Evolutionary conservation across 2,888 invertebrate species (phyloP), one percentile per base, ranked within the genome.

Genomic region (Acronicta aceris): DNA sequence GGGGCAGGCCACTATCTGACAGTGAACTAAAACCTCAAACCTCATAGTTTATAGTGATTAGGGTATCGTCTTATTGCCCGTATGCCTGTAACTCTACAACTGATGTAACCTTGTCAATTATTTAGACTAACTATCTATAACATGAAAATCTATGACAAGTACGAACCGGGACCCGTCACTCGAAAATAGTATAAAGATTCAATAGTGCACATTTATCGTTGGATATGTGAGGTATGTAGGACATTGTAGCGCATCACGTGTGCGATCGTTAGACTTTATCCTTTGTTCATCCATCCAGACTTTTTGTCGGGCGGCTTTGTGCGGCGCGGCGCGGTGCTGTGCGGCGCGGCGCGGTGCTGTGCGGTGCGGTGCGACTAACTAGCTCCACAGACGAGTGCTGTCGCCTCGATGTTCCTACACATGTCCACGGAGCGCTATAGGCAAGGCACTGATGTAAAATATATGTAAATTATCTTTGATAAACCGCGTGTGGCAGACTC

Each of bases 211-310:
- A 30, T 27, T 40, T 2, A 1, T 6, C n/a, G 5, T n/a, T n/a
- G 6, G 7, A 7, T 43, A n/a, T 17, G 16, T 27, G 8, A 9
- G 9, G 41, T 47, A 10, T 25, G 49, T 40, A 46, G 12, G 21
- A 51, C 43, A 25, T 13, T 52, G 59, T 15, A 49, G 57, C 25
- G 47, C 47, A 48, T 67, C 46, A 55, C 56, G 54, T 48, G 43
- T 13, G 42, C 55, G 52, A 68, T 59, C 70, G 58, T 69, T 69
- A 62, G 36, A 70, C 45, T 54, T 48, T 42, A 52, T 61, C 51
- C 69, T 73, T 70, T 71, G 70, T 71, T 60, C 57, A 53, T 50
- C 40, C 50, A 42, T 47, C 51, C 55, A 50, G 68, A 57, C 54
- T 73, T 73, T 60, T 60, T 57, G 67, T 55, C 48, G 43, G 30